Base-by-base conservation (phyloP, 2,888 invertebrate genomes). In the Lasioglossum vierecki region DNA sequence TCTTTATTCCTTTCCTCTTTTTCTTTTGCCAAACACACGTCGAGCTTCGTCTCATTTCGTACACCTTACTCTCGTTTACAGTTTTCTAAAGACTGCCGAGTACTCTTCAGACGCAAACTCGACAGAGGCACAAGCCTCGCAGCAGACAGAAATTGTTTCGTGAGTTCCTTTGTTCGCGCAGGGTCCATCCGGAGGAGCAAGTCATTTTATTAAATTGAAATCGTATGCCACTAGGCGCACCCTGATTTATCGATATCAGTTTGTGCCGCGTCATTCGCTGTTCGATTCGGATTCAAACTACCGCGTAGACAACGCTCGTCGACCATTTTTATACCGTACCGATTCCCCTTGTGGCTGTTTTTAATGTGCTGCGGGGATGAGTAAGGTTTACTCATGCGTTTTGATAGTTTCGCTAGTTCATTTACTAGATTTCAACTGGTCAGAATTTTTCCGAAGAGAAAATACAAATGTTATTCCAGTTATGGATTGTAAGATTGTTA, bases 161-260 rank as follows among this genome's bases (percentile, higher is more conserved):
- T 18, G 22, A 57, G 70, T 30, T 63, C 26, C 82, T 68, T 84
- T 66, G 60, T 70, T 26, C 72, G 72, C 75, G 1, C 39, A 4
- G 22, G 26, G 35, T 13, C 30, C 46, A 13, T 1, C 57, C 18
- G 60, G 57, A 76, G 77, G 39, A 66, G 84, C 84, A 79, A 84
- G 84, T 84, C 83, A 84, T 75, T 83, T 83, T 78, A 83, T 84
- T 84, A 84, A 84, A 84, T 84, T 83, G 83, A 78, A 84, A 76
- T 83, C 82, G 46, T 57, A 71, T 26, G n/a, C 68, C 66, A 22
- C 70, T 74, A 74, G 60, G 30, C 83, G 11, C 49, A 35, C 68
- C 46, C 83, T 71, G 84, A 83, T 83, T 83, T 76, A 83, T 83
- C 71, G 71, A 66, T 76, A 79, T 78, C 70, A 70, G 71, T 75